These are phyloP conservation scores for Temnothorax nylanderi DNA, from an alignment of 1,140 invertebrate genomes.

Conservation along the genomic window DNA sequence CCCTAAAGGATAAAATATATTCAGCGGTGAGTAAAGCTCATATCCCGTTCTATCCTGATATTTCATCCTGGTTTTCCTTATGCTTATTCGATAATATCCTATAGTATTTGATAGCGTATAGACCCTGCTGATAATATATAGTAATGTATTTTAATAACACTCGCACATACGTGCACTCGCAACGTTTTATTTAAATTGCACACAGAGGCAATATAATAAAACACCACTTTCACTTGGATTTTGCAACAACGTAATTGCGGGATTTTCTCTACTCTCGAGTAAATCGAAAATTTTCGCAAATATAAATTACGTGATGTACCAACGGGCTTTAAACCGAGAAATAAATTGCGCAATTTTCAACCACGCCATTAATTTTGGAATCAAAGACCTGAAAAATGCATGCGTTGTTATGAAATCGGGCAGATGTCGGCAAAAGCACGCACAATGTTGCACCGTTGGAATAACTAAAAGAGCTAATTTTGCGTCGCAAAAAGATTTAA, in stretches of 20 bases:
- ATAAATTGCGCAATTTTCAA: constrained; percentile 26
- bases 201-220: background rate
- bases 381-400: background rate
- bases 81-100: background rate
- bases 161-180: background rate
- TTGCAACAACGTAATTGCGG: constrained; percentile 28
- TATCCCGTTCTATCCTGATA: background rate
- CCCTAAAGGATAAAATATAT: background rate
- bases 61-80: background rate
- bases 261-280: background rate
- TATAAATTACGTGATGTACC: background rate
- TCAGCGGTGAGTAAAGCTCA: background rate
- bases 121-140: background rate
- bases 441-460: background rate
- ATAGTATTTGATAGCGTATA: background rate
- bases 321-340: background rate
- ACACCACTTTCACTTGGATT: background rate
- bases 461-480: constrained; percentile 2
- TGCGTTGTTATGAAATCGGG: background rate
- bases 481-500: background rate
- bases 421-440: background rate
- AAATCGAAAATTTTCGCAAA: constrained; percentile 37
- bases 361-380: constrained; percentile 14
- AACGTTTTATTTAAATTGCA: constrained; percentile 1
- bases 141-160: background rate